Evolutionary conservation across 2,888 invertebrate genomes (phyloP), one percentile per base, ranked within the genome.

Genomic region (Amphipoea lucens): DNA sequence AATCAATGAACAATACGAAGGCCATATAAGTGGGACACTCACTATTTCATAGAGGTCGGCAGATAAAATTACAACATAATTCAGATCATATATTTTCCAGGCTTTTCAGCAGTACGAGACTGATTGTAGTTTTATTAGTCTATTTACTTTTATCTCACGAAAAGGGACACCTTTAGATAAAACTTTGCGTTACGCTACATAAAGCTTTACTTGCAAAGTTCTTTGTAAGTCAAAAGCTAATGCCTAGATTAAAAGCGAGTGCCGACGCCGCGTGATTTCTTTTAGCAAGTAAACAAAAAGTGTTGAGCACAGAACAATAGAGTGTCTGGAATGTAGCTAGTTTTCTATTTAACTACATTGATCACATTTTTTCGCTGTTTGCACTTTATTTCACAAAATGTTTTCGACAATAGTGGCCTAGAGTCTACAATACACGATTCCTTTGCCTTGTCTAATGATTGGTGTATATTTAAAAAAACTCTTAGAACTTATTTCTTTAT

Each of bases 191-290:
- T 45, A 20, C 40, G 60, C 82, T 81, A 62, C 69, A 85, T 72
- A 66, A 82, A 83, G 66, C 71, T 77, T 76, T 63, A 54, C 62
- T 82, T 71, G 36, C 65, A 70, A 86, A 85, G 81, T 86, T 84
- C 66, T 86, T 78, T 76, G 72, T 57, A 73, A 86, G 81, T 74
- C 81, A 81, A 78, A 79, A 76, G 74, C 81, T 88, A 88, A 89
- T 89, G 89, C 81, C 81, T 69, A 86, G 84, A 90, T 90, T 90
- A 88, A 90, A 92, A 89, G 84, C 81, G 76, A 76, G 62, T 66
- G 68, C n/a, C 48, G 54, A 71, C 71, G 81, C 71, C 71, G 69
- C 66, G 81, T 71, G 75, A 80, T 84, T 87, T 87, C 81, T 83
- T 82, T 87, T 85, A 85, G 73, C 76, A 74, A 74, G 82, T 77